Conservation (phyloP, 2,888 invertebrate genomes). For the Incurvaria masculella region DNA sequence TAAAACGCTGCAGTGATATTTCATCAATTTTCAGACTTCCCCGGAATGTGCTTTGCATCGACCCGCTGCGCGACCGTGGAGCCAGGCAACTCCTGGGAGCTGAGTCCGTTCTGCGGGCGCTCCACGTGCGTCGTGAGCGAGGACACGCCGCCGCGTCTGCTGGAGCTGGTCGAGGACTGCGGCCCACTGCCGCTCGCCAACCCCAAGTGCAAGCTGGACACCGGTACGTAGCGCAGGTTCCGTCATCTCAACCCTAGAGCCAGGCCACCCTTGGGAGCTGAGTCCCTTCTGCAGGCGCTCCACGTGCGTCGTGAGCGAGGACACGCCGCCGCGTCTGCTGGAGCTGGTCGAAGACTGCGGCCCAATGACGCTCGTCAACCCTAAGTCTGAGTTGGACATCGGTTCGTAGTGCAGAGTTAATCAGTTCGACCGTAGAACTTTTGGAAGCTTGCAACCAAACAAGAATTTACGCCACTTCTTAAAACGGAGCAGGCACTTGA, state of each 20-base stretch:
- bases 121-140: conserved; percentile 82
- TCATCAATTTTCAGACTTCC: conserved; percentile 63
- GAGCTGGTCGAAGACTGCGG: conserved; percentile 90
- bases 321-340: conserved; percentile 69
- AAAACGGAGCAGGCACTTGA: too few species aligned
- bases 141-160: conserved; percentile 68
- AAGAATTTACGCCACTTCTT: too few species aligned
- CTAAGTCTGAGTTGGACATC: conserved; percentile 79
- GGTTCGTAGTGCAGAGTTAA: too few species aligned
- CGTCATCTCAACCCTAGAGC: conserved; percentile 85
- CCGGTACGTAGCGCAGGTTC: conserved; percentile 32
- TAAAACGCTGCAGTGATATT: too few species aligned
- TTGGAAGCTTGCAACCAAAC: too few species aligned
- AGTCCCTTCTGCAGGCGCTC: conserved; percentile 90
- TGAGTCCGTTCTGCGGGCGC: conserved; percentile 88
- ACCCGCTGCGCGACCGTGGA: conserved; percentile 86
- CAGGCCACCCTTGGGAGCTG: conserved; percentile 81
- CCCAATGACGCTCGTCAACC: conserved; percentile 81
- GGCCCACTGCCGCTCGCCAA: conserved; percentile 85
- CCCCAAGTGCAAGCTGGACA: conserved; percentile 81
- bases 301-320: conserved; percentile 79
- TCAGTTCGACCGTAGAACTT: too few species aligned
- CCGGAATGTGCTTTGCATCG: conserved; percentile 88
- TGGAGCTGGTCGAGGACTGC: conserved; percentile 86
- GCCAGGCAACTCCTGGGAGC: conserved; percentile 81